Evolutionary conservation across 2,888 invertebrate species (phyloP).

Genomic region (Cephus sareptanus): DNA sequence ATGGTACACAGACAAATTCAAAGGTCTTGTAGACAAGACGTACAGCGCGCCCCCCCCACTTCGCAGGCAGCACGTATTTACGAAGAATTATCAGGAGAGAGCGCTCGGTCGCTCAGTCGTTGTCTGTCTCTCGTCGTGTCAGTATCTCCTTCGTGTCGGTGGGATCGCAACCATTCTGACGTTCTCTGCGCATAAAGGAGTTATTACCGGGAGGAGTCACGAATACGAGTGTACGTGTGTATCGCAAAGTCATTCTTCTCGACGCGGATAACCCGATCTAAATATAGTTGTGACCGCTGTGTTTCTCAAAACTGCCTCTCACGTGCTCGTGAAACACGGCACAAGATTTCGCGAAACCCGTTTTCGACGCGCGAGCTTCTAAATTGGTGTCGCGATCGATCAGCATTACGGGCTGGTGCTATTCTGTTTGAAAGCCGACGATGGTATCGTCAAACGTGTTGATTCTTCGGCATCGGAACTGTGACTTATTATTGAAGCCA

Average conservation of each 20-base stretch:
- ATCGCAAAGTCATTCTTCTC: background rate
- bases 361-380: background rate
- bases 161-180: background rate
- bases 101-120: constrained; percentile 30
- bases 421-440: background rate
- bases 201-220: background rate
- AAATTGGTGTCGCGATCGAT: constrained; percentile 4
- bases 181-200: background rate
- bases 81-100: constrained; percentile 36
- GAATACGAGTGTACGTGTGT: background rate
- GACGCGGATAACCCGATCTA: constrained; percentile 24
- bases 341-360: background rate
- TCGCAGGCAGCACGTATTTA: constrained; percentile 33
- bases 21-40: background rate
- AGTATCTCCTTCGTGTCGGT: constrained; percentile 6
- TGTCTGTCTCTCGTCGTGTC: constrained; percentile 24
- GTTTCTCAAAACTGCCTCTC: background rate
- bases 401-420: background rate
- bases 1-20: background rate
- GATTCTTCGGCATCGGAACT: background rate
- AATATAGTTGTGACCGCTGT: constrained; percentile 38
- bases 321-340: background rate
- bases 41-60: constrained; percentile 8
- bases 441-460: background rate
- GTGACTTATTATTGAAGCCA: background rate